A percentile compares a stretch with the other conserved stretches of the same genome.
Conservation (phyloP, 2,888 invertebrate genomes). For the Epinotia demarniana region DNA sequence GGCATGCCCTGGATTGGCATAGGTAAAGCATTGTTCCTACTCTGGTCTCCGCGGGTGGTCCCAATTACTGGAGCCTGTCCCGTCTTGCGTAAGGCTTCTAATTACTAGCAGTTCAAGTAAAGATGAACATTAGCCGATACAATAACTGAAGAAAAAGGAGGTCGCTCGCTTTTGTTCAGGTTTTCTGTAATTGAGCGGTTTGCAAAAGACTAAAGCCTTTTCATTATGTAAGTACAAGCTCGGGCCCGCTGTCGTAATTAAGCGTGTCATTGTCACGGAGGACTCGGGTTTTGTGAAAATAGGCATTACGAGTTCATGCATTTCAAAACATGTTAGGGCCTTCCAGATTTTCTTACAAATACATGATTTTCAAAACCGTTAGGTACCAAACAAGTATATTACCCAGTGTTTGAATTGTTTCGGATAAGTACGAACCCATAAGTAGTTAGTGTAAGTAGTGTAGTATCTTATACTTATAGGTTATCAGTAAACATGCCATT, state of each 20-base stretch:
- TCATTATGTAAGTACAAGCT: not conserved
- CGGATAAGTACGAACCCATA: not conserved
- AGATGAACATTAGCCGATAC: constrained; percentile 59
- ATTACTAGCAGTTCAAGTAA: constrained; percentile 71
- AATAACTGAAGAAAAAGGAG: constrained; percentile 57
- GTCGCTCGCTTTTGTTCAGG: constrained; percentile 56
- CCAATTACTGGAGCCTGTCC: constrained; percentile 62
- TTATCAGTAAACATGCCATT: not conserved
- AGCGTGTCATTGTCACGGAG: not conserved
- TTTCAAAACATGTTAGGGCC: not conserved
- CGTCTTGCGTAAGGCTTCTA: constrained; percentile 61
- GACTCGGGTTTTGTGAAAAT: not conserved
- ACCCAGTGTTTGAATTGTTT: not conserved
- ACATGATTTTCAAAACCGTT: not conserved
- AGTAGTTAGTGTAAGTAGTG: not conserved
- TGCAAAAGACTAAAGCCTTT: not conserved
- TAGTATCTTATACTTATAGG: not conserved
- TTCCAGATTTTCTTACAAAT: not conserved
- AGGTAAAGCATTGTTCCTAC: constrained; percentile 54
- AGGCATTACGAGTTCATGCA: not conserved
- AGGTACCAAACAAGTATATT: not conserved
- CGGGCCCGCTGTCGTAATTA: not conserved
- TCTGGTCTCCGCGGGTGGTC: constrained; percentile 66
- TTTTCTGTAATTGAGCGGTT: constrained; percentile 49
- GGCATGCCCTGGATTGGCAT: constrained; percentile 63